Evolutionary conservation across 2,888 invertebrate species (phyloP).

Genomic region (Ornithoptera priamus): DNA sequence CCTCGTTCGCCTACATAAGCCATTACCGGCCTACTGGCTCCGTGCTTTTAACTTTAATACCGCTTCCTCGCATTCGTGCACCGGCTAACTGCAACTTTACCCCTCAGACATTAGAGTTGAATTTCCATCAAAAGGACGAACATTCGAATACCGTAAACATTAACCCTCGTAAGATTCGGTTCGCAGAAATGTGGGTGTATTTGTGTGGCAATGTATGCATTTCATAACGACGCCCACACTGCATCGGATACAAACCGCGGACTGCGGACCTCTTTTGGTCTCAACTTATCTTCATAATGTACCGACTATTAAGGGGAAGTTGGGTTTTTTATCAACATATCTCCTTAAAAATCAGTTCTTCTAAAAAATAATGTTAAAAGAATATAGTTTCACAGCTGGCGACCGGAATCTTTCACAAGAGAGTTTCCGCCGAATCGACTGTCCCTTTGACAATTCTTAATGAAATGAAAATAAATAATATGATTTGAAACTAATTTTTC

Average conservation of each 20-base stretch:
- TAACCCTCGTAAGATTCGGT: slow-evolving; percentile 40
- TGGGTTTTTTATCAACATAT: neutral
- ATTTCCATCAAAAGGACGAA: slow-evolving; percentile 31
- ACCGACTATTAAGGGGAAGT: slow-evolving; percentile 1
- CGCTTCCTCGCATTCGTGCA: slow-evolving; percentile 41
- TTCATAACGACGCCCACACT: slow-evolving; percentile 63
- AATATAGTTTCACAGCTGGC: too few relatives aligned
- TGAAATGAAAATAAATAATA: too few relatives aligned
- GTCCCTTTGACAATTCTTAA: too few relatives aligned
- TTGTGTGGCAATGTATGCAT: slow-evolving; percentile 53
- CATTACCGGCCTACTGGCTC: slow-evolving; percentile 52
- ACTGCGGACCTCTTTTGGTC: slow-evolving; percentile 27
- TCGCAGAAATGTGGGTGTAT: slow-evolving; percentile 47
- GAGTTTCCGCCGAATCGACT: too few relatives aligned
- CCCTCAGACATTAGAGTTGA: slow-evolving; percentile 37
- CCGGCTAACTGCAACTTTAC: slow-evolving; percentile 33
- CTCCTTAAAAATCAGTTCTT: neutral
- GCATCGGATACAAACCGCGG: slow-evolving; percentile 53
- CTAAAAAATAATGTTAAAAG: too few relatives aligned
- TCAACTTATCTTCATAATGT: slow-evolving; percentile 10
- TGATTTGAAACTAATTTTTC: too few relatives aligned
- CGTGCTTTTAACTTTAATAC: slow-evolving; percentile 46
- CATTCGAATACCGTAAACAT: slow-evolving; percentile 31
- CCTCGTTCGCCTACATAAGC: slow-evolving; percentile 53
- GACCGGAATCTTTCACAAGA: too few relatives aligned